Base-by-base conservation (phyloP, 2,888 invertebrate species). In the Creontiades dilutus region DNA sequence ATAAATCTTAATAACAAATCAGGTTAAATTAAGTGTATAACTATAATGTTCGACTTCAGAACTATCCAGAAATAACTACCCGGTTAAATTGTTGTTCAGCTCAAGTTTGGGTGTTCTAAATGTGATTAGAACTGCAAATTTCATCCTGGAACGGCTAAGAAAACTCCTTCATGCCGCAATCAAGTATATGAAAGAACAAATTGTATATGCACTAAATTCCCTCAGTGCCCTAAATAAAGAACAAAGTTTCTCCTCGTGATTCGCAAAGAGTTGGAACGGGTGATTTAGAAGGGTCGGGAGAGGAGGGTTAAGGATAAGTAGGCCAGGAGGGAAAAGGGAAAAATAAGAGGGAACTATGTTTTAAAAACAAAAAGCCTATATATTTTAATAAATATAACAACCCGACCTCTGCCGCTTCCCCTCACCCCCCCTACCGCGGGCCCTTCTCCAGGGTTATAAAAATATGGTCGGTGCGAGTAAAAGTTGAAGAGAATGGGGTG, bases 321-420 rank as follows among this genome's bases (percentile, higher is more conserved):
- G 89, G 84, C 84, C 84, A 89, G 78, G 85, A 80, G 48, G 82
- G 80, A 76, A 52, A 75, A 48, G 52, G 27, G 88, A n/a, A 48
- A 27, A 61, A 55, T 14, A 55, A 55, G 48, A 86, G 90, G 28
- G 90, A 90, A 86, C 90, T 90, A 90, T 90, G 86, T 90, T 89
- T 87, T 90, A 90, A 90, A 86, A 90, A 90, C 90, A 90, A 90
- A 90, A 90, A 90, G 90, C 90, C 90, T 90, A 90, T 90, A 90
- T 90, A 90, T 90, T 90, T 90, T 90, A 90, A 90, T 90, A 90
- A 90, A 90, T 90, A 90, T 86, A 85, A 86, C 28, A 55, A 16
- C 57, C 68, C 46, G 37, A 37, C 84, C 78, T 48, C 86, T 52
- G 37, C 37, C 37, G 37, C 37, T 85, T 47, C 55, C 68, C 28